Evolutionary conservation across 92 coral and sea anemone species (phyloP).

Genomic region (Virgularia gustaviana): DNA sequence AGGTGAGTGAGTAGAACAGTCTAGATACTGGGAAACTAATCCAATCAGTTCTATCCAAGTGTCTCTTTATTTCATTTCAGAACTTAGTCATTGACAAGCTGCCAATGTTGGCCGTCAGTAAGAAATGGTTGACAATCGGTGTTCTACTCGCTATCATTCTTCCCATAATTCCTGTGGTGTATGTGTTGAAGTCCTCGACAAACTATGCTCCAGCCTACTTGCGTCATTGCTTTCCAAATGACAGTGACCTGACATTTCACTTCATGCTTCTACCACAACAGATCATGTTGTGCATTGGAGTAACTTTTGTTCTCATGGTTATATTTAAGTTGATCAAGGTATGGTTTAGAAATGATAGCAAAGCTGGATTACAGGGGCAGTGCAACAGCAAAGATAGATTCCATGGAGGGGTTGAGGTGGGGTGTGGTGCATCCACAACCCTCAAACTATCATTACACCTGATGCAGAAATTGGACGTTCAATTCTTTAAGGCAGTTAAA

Average conservation of each 20-base stretch:
- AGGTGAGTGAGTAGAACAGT: background rate
- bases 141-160: conserved; percentile 52
- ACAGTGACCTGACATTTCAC: conserved; percentile 40
- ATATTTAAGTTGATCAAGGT: conserved; percentile 72
- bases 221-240: conserved; percentile 57
- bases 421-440: too few species aligned
- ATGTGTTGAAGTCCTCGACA: conserved; percentile 50
- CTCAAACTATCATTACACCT: too few species aligned
- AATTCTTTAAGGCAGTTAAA: too few species aligned
- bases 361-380: too few species aligned
- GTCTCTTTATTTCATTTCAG: background rate
- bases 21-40: background rate
- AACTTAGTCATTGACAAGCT: conserved; percentile 32
- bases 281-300: conserved; percentile 61
- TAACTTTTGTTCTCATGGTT: conserved; percentile 66
- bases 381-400: too few species aligned
- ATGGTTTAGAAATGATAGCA: too few species aligned
- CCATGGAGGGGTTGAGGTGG: too few species aligned
- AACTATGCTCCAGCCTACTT: conserved; percentile 38
- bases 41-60: conserved; percentile 47
- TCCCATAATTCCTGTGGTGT: conserved; percentile 68
- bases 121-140: conserved; percentile 28
- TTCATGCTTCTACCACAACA: conserved; percentile 56
- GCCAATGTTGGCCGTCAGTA: background rate
- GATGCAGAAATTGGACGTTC: too few species aligned